phyloP scores from a whole-genome alignment of 2,888 invertebrate genomes.

The Scaptomyza tumidula region DNA sequence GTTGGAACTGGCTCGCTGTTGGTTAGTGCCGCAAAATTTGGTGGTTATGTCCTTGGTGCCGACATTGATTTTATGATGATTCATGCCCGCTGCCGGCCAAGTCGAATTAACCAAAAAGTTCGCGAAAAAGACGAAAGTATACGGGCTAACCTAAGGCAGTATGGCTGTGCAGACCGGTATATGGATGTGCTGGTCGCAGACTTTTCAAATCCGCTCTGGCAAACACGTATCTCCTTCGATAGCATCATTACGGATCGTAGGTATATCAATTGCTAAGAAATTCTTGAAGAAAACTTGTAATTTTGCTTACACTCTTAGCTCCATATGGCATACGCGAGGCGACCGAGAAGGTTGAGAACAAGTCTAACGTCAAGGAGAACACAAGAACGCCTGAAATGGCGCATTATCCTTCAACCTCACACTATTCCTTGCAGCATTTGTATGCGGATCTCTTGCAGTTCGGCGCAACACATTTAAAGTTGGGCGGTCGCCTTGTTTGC shows the following conservation, averaged over 20 bases:
- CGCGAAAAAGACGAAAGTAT: constrained; percentile 94
- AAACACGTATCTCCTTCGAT: constrained; percentile 90
- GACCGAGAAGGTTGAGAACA: constrained; percentile 89
- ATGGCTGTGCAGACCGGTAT: constrained; percentile 90
- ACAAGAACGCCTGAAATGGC: constrained; percentile 87
- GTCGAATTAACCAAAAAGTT: constrained; percentile 91
- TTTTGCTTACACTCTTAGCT: constrained; percentile 86
- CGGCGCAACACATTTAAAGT: constrained; percentile 90
- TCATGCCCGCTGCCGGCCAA: constrained; percentile 93
- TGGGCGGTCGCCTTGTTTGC: constrained; percentile 94
- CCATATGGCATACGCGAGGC: constrained; percentile 99
- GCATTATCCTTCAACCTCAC: constrained; percentile 93
- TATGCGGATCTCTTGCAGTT: constrained; percentile 94
- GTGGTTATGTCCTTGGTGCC: constrained; percentile 92
- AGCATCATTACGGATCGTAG: constrained; percentile 98
- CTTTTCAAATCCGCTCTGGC: constrained; percentile 93
- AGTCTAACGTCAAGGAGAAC: constrained; percentile 85
- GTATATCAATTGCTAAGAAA: constrained; percentile 77
- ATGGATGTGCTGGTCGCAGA: constrained; percentile 96
- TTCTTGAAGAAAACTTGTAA: fast-evolving
- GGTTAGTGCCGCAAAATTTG: constrained; percentile 95
- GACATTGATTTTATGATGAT: constrained; percentile 98
- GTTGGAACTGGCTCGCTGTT: constrained; percentile 91
- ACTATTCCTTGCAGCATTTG: constrained; percentile 92
- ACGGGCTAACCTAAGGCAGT: constrained; percentile 94